A percentile compares a stretch with the other conserved stretches of the same genome.
Conservation (phyloP, 2,797 vertebrate species). For the Rhabdomys pumilio region DNA sequence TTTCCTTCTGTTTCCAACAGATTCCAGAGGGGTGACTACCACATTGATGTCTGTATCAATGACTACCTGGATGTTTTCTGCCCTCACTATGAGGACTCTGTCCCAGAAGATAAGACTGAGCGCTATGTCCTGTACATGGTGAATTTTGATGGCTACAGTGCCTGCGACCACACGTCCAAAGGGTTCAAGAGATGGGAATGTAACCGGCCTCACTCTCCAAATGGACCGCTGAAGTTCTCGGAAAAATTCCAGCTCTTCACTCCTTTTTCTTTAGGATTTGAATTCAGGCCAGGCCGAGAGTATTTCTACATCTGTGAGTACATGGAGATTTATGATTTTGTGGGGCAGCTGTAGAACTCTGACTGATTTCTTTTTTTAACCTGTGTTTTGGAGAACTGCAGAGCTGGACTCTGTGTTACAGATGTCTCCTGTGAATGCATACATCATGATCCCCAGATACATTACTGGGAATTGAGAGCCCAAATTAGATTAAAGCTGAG, state of each 20-base stretch:
- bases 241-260: constrained; percentile 99
- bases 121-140: constrained; percentile 99
- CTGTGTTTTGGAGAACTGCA: constrained; percentile 72
- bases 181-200: constrained; percentile 99
- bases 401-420: constrained; percentile 64
- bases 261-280: constrained; percentile 98
- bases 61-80: constrained; percentile 99
- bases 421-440: constrained; percentile 77
- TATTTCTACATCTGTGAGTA: constrained; percentile 99
- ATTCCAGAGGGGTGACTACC: constrained; percentile 97
- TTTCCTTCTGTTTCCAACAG: constrained; percentile 87
- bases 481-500: constrained; percentile 86
- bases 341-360: constrained; percentile 68
- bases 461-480: constrained; percentile 83
- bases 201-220: constrained; percentile 97
- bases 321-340: constrained; percentile 76
- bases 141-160: constrained; percentile 99
- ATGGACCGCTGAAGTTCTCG: constrained; percentile 98
- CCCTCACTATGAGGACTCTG: constrained; percentile 97
- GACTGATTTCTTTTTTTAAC: constrained; percentile 78
- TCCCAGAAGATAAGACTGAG: constrained; percentile 96
- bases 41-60: constrained; percentile 99
- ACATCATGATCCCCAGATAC: constrained; percentile 79
- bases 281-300: constrained; percentile 98
- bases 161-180: constrained; percentile 98